Evolutionary conservation across 2,797 vertebrate genomes (phyloP), one percentile per base, ranked within the genome.

Genomic region (Heterohyrax brucei): DNA sequence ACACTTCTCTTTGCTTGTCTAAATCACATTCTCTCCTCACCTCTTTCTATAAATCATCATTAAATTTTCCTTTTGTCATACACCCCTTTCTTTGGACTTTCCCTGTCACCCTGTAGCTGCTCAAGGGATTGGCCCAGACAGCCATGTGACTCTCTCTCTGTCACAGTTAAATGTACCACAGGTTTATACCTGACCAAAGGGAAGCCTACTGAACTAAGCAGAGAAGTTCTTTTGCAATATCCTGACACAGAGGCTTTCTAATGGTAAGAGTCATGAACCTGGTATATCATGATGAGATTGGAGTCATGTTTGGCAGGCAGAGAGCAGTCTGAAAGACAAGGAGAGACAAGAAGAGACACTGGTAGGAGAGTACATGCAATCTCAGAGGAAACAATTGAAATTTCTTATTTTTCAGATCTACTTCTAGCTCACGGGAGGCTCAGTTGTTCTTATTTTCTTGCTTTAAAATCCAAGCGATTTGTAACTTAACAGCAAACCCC

Each of bases 311-410:
- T 19, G 82, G 14, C 24, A 76, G 48, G 33, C 78, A 62, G 19
- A 73, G 46, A 6, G 62, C n/a, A 73, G 46, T 39, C 7, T 77
- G 44, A 86, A 62, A 72, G 88, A 39, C 6, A 77, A 46, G 83
- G 78, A 72, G 30, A 85, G 81, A 76, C n/a, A 70, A 30, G 44
- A 72, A 66, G 62, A 64, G 73, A 70, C 85, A 12, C 48, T 73
- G 21, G 28, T 18, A 61, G 91, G 33, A 87, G 18, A 56, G 53
- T 28, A 10, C 21, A 24, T 30, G 44, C 22, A 66, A 24, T 16
- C 39, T 95, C 61, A 86, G 61, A 88, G 70, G 48, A 91, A 95
- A 87, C 28, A 50, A 66, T 7, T 24, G 46, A 78, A 80, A 85
- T n/a, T 78, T 33, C 19, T 24, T 76, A 75, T n/a, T 96, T 92